phyloP scores from a whole-genome alignment of 1,140 invertebrate species.

The Drosophila tropicalis region DNA sequence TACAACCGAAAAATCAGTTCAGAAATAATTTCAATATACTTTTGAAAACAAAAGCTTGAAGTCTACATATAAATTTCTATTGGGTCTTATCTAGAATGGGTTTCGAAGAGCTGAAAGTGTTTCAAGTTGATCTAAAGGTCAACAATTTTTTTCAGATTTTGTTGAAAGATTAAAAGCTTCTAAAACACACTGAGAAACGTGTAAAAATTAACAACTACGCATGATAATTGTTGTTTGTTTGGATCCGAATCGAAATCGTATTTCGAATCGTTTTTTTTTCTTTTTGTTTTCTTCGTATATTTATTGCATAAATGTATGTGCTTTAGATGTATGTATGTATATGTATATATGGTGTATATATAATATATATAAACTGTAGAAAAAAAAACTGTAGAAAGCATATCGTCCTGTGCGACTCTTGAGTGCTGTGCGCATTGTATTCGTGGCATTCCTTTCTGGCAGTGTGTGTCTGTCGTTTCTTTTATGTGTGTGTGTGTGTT shows the following conservation, averaged over 20 bases:
- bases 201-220: too few species aligned
- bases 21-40: too few species aligned
- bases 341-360: constrained; percentile 62
- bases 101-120: too few species aligned
- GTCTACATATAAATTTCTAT: too few species aligned
- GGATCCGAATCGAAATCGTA: constrained; percentile 24
- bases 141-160: neutral
- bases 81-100: too few species aligned
- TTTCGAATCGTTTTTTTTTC: constrained; percentile 32
- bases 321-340: constrained; percentile 22
- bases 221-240: constrained; percentile 1
- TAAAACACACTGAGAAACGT: too few species aligned
- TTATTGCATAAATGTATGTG: constrained; percentile 36
- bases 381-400: constrained; percentile 72
- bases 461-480: constrained; percentile 39
- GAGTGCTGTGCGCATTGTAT: constrained; percentile 41
- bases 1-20: too few species aligned
- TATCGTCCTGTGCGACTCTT: constrained; percentile 24
- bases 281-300: constrained; percentile 20
- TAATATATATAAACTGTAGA: constrained; percentile 66
- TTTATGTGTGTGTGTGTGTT: constrained; percentile 16
- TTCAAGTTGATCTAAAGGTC: constrained; percentile 1
- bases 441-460: constrained; percentile 43
- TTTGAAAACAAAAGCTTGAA: neutral
- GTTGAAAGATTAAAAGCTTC: too few species aligned